phyloP scores from a whole-genome alignment of 2,888 invertebrate genomes.

The Drosophila ustulata region DNA sequence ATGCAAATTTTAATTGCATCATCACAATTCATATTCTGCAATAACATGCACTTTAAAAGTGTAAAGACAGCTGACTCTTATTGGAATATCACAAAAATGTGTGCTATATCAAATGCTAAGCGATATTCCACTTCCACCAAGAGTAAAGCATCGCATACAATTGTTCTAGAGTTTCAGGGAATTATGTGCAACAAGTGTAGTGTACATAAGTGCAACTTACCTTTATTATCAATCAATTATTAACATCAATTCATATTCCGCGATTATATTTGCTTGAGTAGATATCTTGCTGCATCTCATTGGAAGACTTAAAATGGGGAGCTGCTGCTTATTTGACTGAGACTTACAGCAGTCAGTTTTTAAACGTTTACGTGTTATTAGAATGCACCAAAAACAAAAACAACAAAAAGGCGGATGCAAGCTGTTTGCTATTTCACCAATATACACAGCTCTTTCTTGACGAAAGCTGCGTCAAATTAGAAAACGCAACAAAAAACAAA shows the following conservation, averaged over 20 bases:
- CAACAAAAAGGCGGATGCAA: not conserved
- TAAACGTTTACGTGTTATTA: not conserved
- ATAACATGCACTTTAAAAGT: no score
- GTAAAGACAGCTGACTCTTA: no score
- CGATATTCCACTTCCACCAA: not conserved
- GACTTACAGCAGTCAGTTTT: not conserved
- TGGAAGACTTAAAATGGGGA: not conserved
- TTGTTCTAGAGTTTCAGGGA: no score
- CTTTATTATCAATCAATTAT: not conserved
- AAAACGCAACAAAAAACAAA: not conserved
- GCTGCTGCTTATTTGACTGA: not conserved
- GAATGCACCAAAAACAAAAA: not conserved
- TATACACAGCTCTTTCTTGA: no score
- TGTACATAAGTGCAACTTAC: not conserved
- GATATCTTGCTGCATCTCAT: not conserved
- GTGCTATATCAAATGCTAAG: constrained; percentile 4
- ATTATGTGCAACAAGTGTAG: not conserved
- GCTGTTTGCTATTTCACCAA: not conserved
- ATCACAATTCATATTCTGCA: no score
- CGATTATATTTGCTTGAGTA: no score
- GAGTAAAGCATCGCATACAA: no score
- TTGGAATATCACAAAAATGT: not conserved
- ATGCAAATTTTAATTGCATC: no score
- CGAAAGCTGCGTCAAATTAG: no score
- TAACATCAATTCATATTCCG: no score